These are phyloP conservation scores for Agelaius tricolor DNA, from an alignment of 2,113 vertebrate genomes.

Conservation along the genomic window DNA sequence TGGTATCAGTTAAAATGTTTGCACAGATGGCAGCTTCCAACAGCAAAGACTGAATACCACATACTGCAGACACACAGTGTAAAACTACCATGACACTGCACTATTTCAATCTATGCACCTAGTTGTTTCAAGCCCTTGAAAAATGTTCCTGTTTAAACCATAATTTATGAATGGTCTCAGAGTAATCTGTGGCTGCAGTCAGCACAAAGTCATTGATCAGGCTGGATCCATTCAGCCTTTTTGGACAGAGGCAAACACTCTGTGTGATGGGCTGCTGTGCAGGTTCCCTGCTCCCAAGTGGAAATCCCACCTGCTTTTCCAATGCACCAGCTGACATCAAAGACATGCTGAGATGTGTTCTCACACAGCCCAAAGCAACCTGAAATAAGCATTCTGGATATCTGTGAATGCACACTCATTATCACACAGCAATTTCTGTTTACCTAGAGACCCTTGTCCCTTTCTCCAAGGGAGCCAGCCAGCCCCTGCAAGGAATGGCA, in stretches of 20 bases:
- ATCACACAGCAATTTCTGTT: not conserved
- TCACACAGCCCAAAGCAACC: not conserved
- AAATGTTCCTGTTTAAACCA: not conserved
- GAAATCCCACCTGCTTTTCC: not conserved
- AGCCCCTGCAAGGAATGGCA: not conserved
- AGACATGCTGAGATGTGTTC: not conserved
- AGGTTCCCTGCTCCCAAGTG: accelerated
- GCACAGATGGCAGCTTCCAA: not conserved
- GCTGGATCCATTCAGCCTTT: not conserved
- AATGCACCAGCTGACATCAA: not conserved
- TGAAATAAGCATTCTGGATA: not conserved
- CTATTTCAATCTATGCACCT: not conserved
- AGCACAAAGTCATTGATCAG: not conserved
- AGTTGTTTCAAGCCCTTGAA: not conserved
- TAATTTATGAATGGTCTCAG: not conserved
- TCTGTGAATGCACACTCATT: not conserved
- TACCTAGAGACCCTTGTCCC: not conserved
- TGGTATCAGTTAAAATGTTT: not conserved
- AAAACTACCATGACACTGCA: not conserved
- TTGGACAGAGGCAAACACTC: not conserved
- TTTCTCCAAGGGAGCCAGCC: not conserved
- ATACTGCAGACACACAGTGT: not conserved
- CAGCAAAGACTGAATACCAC: not conserved
- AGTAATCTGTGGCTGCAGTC: not conserved
- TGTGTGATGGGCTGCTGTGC: not conserved